Evolutionary conservation across 64 coral and sea anemone genomes (phyloP).

Genomic region (Porites australiensis): DNA sequence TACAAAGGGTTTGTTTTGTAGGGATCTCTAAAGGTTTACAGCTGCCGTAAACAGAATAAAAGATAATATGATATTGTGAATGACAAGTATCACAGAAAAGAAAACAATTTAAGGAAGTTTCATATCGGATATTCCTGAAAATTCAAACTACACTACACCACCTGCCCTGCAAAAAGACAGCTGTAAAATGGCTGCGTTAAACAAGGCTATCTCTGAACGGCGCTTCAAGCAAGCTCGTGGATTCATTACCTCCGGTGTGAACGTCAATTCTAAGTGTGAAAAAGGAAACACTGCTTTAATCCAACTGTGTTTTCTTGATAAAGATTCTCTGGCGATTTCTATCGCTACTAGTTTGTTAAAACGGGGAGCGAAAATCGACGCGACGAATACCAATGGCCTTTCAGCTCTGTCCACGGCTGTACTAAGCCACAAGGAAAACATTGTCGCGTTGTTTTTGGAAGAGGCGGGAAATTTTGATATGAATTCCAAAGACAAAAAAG

Average conservation of each 20-base stretch:
- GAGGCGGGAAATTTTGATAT: constrained; percentile 74
- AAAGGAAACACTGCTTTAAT: constrained; percentile 80
- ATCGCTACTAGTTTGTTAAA: constrained; percentile 66
- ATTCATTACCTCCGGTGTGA: constrained; percentile 47
- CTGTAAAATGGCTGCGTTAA: constrained; percentile 60
- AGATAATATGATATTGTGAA: not conserved
- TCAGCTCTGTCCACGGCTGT: constrained; percentile 68
- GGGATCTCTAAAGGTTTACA: not conserved
- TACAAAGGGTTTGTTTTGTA: not conserved
- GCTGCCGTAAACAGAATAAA: not conserved
- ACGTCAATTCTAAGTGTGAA: constrained; percentile 67
- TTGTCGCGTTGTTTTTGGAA: constrained; percentile 63
- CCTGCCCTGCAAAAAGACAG: not conserved
- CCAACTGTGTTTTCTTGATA: constrained; percentile 76
- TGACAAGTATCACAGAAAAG: not conserved
- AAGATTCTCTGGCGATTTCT: constrained; percentile 61
- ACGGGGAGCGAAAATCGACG: constrained; percentile 64
- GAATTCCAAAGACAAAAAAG: constrained; percentile 70
- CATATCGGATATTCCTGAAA: not conserved
- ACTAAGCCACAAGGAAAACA: constrained; percentile 63
- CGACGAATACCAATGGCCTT: constrained; percentile 60
- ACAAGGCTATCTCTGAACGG: constrained; percentile 77
- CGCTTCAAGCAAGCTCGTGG: constrained; percentile 85
- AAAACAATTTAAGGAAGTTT: constrained; percentile 28
- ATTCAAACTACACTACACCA: not conserved